Conservation (phyloP, 1,140 invertebrate genomes). For the Sinonovacula constricta region DNA sequence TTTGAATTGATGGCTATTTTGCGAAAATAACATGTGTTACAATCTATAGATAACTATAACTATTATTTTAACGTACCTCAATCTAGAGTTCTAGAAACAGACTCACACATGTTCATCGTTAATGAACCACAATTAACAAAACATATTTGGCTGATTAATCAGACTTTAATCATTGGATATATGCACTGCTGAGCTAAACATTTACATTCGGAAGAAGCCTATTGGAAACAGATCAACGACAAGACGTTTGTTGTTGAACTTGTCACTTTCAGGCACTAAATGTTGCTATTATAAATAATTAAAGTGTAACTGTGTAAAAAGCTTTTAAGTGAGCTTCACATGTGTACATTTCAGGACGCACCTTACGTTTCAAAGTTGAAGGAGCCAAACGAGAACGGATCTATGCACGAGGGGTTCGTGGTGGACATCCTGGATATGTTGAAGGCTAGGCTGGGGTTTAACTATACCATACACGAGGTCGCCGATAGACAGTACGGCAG, state of each 20-base stretch:
- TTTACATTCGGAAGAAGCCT: neutral
- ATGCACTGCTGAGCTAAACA: too few species aligned
- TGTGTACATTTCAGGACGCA: constrained; percentile 82
- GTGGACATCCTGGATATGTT: constrained; percentile 95
- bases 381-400: constrained; percentile 30
- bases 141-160: too few species aligned
- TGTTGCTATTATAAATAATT: neutral
- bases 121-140: too few species aligned
- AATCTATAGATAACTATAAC: too few species aligned
- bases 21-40: too few species aligned
- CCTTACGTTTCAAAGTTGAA: constrained; percentile 88
- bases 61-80: too few species aligned
- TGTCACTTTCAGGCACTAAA: neutral
- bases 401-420: constrained; percentile 88
- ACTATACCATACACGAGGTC: constrained; percentile 90
- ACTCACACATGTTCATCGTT: too few species aligned
- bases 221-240: neutral
- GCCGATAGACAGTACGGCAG: constrained; percentile 90
- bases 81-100: too few species aligned
- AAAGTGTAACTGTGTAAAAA: neutral
- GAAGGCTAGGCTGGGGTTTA: constrained; percentile 89
- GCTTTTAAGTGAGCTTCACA: neutral
- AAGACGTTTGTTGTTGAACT: neutral
- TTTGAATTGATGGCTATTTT: too few species aligned
- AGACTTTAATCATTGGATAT: too few species aligned